These are phyloP conservation scores for Thecophora atra DNA, from an alignment of 2,888 invertebrate species.

Conservation along the genomic window DNA sequence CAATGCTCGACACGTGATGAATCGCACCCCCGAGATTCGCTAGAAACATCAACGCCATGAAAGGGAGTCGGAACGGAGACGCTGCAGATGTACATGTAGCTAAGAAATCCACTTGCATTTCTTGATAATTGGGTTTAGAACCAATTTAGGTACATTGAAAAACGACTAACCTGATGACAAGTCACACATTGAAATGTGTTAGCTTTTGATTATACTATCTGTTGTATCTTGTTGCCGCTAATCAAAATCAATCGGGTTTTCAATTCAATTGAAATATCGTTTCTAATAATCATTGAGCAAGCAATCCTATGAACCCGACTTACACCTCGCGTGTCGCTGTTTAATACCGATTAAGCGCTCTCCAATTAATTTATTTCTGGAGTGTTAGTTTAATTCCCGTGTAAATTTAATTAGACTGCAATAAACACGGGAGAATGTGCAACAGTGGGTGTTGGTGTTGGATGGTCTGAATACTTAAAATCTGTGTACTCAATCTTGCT, in stretches of 20 bases:
- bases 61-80: not conserved
- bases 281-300: not conserved
- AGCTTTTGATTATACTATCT: not conserved
- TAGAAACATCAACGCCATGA: conserved; percentile 54
- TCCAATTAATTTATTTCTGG: not conserved
- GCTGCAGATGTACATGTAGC: not conserved
- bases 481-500: conserved; percentile 37
- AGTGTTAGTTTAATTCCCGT: conserved; percentile 63
- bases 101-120: conserved; percentile 43
- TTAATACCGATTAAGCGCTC: conserved; percentile 29
- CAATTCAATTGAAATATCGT: not conserved
- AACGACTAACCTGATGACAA: not conserved
- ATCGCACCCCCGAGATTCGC: conserved; percentile 64
- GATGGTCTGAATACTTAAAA: conserved; percentile 40
- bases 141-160: conserved; percentile 57
- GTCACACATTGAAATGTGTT: not conserved
- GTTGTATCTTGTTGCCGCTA: not conserved
- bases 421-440: conserved; percentile 40
- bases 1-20: conserved; percentile 60
- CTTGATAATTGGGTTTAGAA: conserved; percentile 67
- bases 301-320: conserved; percentile 33
- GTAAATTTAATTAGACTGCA: conserved; percentile 65
- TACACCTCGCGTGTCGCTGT: conserved; percentile 28
- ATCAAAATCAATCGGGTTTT: not conserved
- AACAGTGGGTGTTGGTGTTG: conserved; percentile 16